Percentiles rank a stretch among this genome's conserved stretches.
Conservation (phyloP, 2,113 vertebrate species). For the Rynchops niger region DNA sequence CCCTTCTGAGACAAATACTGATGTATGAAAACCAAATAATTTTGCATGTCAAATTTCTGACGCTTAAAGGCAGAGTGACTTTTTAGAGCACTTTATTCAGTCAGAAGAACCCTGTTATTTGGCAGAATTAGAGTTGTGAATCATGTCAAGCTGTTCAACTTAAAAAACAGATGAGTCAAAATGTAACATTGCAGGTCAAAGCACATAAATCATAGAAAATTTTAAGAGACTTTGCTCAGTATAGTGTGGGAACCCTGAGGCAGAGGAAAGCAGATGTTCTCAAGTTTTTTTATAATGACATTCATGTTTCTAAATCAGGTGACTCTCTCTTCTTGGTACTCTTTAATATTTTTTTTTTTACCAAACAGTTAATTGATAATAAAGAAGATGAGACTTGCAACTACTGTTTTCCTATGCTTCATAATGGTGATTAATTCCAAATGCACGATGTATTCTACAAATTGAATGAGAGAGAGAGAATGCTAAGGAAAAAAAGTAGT, state of each 20-base stretch:
- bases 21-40: background rate
- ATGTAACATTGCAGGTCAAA: background rate
- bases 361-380: background rate
- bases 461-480: background rate
- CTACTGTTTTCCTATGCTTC: background rate
- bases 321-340: background rate
- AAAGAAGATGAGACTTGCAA: background rate
- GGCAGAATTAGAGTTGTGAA: background rate
- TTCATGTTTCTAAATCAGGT: background rate
- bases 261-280: background rate
- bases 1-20: background rate
- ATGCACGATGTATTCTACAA: background rate
- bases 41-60: background rate
- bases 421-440: background rate
- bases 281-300: rapidly evolving
- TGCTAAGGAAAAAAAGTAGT: background rate
- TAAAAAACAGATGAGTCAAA: background rate
- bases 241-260: background rate
- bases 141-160: background rate
- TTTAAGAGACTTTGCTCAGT: background rate
- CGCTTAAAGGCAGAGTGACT: background rate
- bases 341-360: background rate
- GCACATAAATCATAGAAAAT: background rate
- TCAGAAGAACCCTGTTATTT: background rate
- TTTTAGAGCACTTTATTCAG: background rate